phyloP scores from a whole-genome alignment of 1,140 invertebrate genomes.

The Alviniconcha marisindica region DNA sequence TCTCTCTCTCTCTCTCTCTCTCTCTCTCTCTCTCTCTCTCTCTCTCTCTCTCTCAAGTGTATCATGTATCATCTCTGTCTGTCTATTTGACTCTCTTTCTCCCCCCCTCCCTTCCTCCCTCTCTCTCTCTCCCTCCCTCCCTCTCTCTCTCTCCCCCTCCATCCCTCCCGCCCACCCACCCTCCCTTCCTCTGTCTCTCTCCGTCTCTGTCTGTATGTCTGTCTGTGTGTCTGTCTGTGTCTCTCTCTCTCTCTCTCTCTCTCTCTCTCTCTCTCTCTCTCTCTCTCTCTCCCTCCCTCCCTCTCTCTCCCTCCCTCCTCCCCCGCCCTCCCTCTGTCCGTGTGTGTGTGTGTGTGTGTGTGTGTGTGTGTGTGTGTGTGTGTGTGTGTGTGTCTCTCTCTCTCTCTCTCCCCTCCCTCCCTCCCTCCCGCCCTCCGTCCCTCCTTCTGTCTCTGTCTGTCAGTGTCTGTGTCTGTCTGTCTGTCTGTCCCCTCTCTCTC shows the following conservation, averaged over 20 bases:
- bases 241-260: no score
- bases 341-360: slow-evolving; percentile 19
- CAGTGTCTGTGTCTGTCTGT: neutral
- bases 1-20: no score
- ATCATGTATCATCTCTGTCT: no score
- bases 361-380: neutral
- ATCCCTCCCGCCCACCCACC: no score
- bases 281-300: neutral
- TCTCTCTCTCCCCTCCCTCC: no score
- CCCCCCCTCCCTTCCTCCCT: neutral
- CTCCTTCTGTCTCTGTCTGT: neutral
- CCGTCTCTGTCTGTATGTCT: no score
- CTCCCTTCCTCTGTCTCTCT: slow-evolving; percentile 6
- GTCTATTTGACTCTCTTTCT: no score
- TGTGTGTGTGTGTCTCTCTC: neutral
- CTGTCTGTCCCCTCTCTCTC: no score
- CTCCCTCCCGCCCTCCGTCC: neutral
- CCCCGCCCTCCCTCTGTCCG: neutral
- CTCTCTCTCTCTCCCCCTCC: slow-evolving; percentile 10
- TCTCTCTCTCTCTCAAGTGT: no score
- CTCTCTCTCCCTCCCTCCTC: neutral
- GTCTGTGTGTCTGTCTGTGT: no score
- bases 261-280: no score
- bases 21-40: no score
- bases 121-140: slow-evolving; percentile 18